Conservation (phyloP, 2,888 invertebrate species). For the Scaeva pyrastri region DNA sequence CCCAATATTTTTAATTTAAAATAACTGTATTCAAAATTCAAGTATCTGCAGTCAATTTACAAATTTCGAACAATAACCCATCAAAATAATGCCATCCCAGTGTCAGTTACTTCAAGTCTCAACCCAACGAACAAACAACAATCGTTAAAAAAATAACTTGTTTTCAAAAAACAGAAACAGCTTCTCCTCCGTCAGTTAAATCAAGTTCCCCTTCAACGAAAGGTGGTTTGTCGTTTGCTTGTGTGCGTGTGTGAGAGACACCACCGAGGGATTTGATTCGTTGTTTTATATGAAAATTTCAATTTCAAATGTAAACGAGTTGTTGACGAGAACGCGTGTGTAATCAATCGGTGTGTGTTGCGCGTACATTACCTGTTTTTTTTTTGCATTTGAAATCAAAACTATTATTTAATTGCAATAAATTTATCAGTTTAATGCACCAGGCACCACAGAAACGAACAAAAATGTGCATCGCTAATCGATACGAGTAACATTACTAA, state of each 20-base stretch:
- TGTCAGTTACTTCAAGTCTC: neutral
- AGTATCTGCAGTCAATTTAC: too few species aligned
- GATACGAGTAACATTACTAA: slow-evolving; percentile 23
- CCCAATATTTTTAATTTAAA: too few species aligned
- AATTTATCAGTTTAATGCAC: slow-evolving; percentile 33
- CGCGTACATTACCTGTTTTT: slow-evolving; percentile 58
- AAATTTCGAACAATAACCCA: neutral
- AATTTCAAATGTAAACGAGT: slow-evolving; percentile 78
- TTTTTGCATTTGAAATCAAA: slow-evolving; percentile 34
- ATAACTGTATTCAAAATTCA: too few species aligned
- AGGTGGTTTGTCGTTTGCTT: slow-evolving; percentile 31
- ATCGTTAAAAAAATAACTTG: slow-evolving; percentile 60
- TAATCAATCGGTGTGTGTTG: slow-evolving; percentile 54
- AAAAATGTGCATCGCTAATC: slow-evolving; percentile 43
- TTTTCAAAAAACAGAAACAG: slow-evolving; percentile 56
- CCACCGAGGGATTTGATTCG: slow-evolving; percentile 4
- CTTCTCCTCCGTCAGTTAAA: slow-evolving; percentile 69
- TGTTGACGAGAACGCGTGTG: slow-evolving; percentile 78
- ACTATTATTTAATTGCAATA: slow-evolving; percentile 31
- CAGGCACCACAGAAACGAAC: slow-evolving; percentile 20
- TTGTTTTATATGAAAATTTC: slow-evolving; percentile 47
- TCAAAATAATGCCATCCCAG: slow-evolving; percentile 8
- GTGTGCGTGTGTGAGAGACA: slow-evolving; percentile 43
- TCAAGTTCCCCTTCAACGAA: slow-evolving; percentile 53
- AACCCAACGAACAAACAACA: slow-evolving; percentile 59